A percentile compares a stretch with the other conserved stretches of the same genome.
phyloP scores from a whole-genome alignment of 2,888 invertebrate genomes.

The Spodoptera littoralis region DNA sequence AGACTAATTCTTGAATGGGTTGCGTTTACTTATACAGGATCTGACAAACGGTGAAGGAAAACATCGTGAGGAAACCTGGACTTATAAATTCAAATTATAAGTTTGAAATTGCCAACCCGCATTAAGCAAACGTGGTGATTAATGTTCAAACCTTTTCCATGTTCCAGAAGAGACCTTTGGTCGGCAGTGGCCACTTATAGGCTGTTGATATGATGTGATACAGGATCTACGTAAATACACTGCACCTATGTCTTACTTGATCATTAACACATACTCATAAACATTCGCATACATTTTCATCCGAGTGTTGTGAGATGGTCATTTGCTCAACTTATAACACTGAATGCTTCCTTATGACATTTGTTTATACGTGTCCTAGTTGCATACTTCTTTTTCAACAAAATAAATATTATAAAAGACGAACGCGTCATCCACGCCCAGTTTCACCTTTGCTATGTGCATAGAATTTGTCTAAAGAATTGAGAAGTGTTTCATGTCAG shows the following conservation, averaged over 20 bases:
- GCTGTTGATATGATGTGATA: not conserved
- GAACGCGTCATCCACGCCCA: slow-evolving; percentile 2
- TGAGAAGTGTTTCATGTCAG: slow-evolving; percentile 35
- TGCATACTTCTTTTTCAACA: slow-evolving; percentile 27
- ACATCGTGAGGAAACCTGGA: too few species aligned
- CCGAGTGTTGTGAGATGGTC: slow-evolving; percentile 36
- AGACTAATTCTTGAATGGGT: slow-evolving; percentile 8
- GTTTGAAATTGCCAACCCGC: too few species aligned
- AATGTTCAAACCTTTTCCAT: too few species aligned
- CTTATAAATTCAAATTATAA: too few species aligned
- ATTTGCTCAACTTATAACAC: slow-evolving; percentile 37
- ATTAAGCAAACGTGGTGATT: too few species aligned
- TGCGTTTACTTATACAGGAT: slow-evolving; percentile 12
- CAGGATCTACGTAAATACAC: slow-evolving; percentile 1
- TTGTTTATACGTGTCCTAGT: slow-evolving; percentile 26
- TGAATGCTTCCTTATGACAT: slow-evolving; percentile 27
- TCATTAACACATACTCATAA: slow-evolving; percentile 29
- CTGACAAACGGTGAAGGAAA: too few species aligned
- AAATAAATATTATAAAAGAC: slow-evolving; percentile 11
- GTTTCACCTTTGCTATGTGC: slow-evolving; percentile 9
- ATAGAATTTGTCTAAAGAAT: slow-evolving; percentile 19
- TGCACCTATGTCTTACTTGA: slow-evolving; percentile 10
- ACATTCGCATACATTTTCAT: slow-evolving; percentile 30
- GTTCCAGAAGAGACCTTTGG: too few species aligned
- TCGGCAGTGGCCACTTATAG: too few species aligned